A percentile compares a stretch with the other conserved stretches of the same genome.
These are phyloP conservation scores for Deroplatys truncata DNA, from an alignment of 2,888 invertebrate genomes.

Conservation along the genomic window DNA sequence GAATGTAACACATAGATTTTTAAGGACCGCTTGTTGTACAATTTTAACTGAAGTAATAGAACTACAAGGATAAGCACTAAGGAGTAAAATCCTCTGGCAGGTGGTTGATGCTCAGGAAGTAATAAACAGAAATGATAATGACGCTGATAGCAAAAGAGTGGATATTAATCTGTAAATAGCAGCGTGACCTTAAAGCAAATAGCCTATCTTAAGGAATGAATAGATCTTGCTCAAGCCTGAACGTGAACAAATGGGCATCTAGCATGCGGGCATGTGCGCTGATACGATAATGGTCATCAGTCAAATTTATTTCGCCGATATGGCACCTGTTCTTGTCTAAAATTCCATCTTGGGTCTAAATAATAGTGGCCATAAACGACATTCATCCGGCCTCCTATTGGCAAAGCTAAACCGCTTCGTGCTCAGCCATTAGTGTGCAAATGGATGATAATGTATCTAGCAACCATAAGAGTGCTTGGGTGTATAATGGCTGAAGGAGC, in stretches of 20 bases:
- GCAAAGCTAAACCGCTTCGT: not conserved
- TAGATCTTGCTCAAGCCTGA: not conserved
- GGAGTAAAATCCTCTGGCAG: no score
- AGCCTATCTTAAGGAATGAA: not conserved
- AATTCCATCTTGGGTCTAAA: not conserved
- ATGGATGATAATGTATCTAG: not conserved
- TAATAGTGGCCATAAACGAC: not conserved
- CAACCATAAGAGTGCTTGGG: not conserved
- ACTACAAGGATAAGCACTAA: no score
- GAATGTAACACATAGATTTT: no score
- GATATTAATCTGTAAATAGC: not conserved
- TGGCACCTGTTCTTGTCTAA: not conserved
- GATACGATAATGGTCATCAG: not conserved
- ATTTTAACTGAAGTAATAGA: no score
- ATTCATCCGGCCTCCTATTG: not conserved
- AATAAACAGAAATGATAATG: no score
- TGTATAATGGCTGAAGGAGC: not conserved
- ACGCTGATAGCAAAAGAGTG: not conserved
- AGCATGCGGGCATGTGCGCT: not conserved
- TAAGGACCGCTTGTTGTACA: no score
- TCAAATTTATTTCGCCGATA: not conserved
- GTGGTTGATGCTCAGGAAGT: no score
- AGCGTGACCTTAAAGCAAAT: not conserved
- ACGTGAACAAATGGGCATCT: not conserved
- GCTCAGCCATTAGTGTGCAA: not conserved